Evolutionary conservation across 2,797 vertebrate genomes (phyloP), one percentile per base, ranked within the genome.

Genomic region (Heteromormyrus szaboi): DNA sequence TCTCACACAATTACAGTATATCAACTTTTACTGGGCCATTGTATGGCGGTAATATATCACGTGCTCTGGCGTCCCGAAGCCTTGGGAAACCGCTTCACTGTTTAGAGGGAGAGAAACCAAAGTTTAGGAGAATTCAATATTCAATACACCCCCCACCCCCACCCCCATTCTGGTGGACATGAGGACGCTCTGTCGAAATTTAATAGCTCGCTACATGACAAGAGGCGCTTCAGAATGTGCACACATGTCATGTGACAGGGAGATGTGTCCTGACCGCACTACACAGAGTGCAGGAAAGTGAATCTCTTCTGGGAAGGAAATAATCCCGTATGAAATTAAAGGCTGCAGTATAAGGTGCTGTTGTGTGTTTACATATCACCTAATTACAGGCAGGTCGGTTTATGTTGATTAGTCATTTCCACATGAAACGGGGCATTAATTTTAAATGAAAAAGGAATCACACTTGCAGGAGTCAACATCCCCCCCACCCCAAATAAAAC

Each of bases 1-100:
- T 96, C 94, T 94, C 90, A 94, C 89, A 93, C 94, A 93, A 96
- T 96, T 96, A 95, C 93, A 95, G 93, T 95, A 95, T 95, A 95
- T 96, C 95, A 96, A 94, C 92, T 94, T 95, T 95, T 95, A 95
- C 92, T 93, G 91, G 94, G 93, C 93, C 92, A 94, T 94, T 95
- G 94, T 95, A 93, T 93, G 93, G 92, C 88, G 90, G 91, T 91
- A 93, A 92, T 94, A 91, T 92, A 93, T 93, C 94, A 93, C 91
- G 90, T 89, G 93, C 93, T 94, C 94, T 94, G 93, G 93, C 93
- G 92, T 93, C 92, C 93, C 89, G 72, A 89, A 68, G 92, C 81
- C 90, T 25, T 85, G 89, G 91, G 90, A 92, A 90, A 93, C 93
- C 90, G 92, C 94, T 92, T 92, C 76, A 91, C 90, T 5, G 86